Conservation (phyloP, 1,140 invertebrate genomes). For the Caenorhabditis remanei region DNA sequence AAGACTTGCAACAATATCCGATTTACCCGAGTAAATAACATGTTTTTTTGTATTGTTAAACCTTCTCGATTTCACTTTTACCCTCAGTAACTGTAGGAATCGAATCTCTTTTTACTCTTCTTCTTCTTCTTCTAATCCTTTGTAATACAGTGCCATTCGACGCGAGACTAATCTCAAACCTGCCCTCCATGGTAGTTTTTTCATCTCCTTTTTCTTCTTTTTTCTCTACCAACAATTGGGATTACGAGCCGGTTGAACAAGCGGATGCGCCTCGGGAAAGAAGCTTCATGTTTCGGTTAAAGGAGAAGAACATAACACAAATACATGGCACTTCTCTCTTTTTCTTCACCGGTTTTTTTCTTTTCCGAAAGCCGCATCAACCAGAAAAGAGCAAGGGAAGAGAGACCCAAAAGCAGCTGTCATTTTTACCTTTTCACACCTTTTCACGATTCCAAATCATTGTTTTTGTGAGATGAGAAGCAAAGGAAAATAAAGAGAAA, state of each 20-base stretch:
- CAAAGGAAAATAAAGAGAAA: neutral
- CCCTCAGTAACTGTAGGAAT: too few species aligned
- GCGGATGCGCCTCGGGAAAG: constrained; percentile 31
- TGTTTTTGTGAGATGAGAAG: constrained; percentile 29
- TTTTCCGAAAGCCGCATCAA: constrained; percentile 15
- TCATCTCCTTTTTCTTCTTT: neutral
- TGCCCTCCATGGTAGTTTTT: constrained; percentile 1
- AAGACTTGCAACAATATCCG: too few species aligned
- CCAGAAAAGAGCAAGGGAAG: neutral
- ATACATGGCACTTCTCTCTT: constrained; percentile 15
- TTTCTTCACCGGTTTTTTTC: constrained; percentile 9
- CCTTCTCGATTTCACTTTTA: too few species aligned
- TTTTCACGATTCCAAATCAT: constrained; percentile 55
- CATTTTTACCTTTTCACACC: constrained; percentile 53
- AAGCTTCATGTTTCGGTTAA: constrained; percentile 38
- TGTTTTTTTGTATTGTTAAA: too few species aligned
- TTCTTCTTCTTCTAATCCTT: neutral
- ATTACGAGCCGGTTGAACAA: constrained; percentile 55
- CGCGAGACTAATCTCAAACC: constrained; percentile 47
- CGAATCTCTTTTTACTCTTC: neutral
- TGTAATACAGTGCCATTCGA: constrained; percentile 37
- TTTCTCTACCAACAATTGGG: constrained; percentile 22
- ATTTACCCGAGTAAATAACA: too few species aligned
- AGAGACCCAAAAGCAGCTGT: neutral
- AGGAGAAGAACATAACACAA: constrained; percentile 44